Evolutionary conservation across 1,140 invertebrate genomes (phyloP).

Genomic region (Drosophila sechellia): DNA sequence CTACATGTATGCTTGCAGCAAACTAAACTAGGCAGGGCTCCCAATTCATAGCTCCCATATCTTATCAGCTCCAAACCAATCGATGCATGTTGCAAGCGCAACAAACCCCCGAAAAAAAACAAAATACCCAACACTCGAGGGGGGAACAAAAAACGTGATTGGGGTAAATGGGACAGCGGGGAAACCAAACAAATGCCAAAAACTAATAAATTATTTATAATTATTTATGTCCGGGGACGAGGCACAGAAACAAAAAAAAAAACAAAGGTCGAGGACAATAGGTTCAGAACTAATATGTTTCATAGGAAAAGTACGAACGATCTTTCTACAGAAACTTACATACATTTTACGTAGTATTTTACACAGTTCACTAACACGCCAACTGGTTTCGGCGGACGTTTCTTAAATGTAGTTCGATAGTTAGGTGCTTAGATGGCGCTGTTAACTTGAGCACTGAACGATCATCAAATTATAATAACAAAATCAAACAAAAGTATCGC

Average conservation of each 20-base stretch:
- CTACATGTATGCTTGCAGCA: neutral
- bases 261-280: neutral
- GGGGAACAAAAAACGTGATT: neutral
- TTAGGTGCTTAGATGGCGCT: neutral
- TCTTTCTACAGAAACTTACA: neutral
- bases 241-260: neutral
- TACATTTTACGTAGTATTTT: neutral
- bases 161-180: conserved; percentile 4
- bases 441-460: too few relatives aligned
- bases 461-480: too few relatives aligned
- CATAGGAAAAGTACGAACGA: too few relatives aligned
- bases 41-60: conserved; percentile 2
- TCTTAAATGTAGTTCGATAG: neutral
- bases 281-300: neutral
- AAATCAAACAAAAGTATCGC: neutral
- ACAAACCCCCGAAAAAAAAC: neutral
- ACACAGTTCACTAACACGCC: neutral
- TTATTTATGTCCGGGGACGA: neutral
- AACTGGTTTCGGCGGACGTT: neutral
- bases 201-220: conserved; percentile 11
- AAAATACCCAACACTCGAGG: neutral
- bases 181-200: conserved; percentile 18
- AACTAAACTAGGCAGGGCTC: neutral
- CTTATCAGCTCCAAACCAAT: conserved; percentile 13
- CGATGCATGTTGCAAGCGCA: conserved; percentile 14